A percentile compares a stretch with the other conserved stretches of the same genome.
Conservation (phyloP, 2,888 invertebrate genomes). For the Luperina testacea region DNA sequence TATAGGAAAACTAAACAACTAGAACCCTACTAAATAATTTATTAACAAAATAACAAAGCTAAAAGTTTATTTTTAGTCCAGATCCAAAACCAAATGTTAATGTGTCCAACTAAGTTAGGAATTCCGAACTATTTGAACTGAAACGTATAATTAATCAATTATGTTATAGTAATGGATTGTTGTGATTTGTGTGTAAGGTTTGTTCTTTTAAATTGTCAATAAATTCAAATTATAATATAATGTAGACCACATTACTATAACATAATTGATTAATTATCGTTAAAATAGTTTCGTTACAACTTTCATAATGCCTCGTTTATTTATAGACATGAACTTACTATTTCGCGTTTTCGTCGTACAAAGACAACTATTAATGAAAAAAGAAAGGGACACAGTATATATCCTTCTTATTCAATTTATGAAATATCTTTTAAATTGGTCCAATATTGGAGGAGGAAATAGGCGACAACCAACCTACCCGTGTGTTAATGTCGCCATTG, state of each 20-base stretch:
- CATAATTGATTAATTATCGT: conserved; percentile 7
- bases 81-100: conserved; percentile 22
- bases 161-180: too few species aligned
- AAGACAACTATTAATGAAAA: too few species aligned
- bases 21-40: conserved; percentile 7
- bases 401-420: too few species aligned
- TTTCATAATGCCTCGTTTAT: background rate
- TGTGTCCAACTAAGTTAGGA: conserved; percentile 19
- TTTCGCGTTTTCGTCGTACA: too few species aligned
- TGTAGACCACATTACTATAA: conserved; percentile 1
- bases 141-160: conserved; percentile 16
- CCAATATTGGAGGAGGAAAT: too few species aligned
- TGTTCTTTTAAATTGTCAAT: too few species aligned
- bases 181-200: too few species aligned
- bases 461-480: too few species aligned
- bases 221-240: too few species aligned
- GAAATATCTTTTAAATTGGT: too few species aligned
- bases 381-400: too few species aligned
- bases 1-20: background rate
- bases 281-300: conserved; percentile 4
- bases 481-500: too few species aligned
- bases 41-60: conserved; percentile 14
- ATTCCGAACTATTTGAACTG: conserved; percentile 13
- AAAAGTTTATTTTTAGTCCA: conserved; percentile 16
- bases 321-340: background rate